phyloP scores from a whole-genome alignment of 2,797 vertebrate genomes.

The Phataginus tetradactyla region DNA sequence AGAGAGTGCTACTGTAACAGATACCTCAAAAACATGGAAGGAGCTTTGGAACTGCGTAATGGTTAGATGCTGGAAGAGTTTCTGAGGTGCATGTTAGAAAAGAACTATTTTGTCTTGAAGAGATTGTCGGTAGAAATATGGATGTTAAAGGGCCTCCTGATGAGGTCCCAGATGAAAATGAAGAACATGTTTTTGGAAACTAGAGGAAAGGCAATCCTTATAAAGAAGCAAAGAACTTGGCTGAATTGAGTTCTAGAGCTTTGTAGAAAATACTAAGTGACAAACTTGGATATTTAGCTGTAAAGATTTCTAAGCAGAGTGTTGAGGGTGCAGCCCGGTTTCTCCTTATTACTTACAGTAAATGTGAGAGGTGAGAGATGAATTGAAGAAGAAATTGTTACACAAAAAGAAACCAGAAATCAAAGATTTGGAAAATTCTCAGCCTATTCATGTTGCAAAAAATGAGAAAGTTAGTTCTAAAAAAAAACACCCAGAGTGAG shows the following conservation, averaged over 20 bases:
- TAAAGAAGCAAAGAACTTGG: neutral
- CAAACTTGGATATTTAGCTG: neutral
- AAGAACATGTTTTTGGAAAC: neutral
- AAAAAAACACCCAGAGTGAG: neutral
- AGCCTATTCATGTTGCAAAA: neutral
- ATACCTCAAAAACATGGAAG: neutral
- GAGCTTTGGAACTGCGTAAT: neutral
- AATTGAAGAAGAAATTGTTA: neutral
- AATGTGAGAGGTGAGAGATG: neutral
- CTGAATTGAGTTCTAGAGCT: neutral
- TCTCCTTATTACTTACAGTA: neutral
- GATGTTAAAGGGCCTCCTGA: neutral
- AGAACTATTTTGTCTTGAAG: neutral
- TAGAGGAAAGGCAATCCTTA: neutral
- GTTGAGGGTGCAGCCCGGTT: neutral
- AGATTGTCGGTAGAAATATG: neutral
- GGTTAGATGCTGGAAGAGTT: neutral
- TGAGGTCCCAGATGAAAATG: neutral
- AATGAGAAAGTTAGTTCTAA: neutral
- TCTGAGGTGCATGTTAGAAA: neutral
- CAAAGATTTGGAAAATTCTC: neutral
- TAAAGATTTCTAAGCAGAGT: neutral
- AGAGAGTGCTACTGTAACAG: neutral
- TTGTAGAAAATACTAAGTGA: neutral
- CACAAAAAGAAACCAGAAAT: neutral